A percentile compares a stretch with the other conserved stretches of the same genome.
Evolutionary conservation across 2,113 vertebrate genomes (phyloP).

Genomic region (Pristiophorus japonicus): DNA sequence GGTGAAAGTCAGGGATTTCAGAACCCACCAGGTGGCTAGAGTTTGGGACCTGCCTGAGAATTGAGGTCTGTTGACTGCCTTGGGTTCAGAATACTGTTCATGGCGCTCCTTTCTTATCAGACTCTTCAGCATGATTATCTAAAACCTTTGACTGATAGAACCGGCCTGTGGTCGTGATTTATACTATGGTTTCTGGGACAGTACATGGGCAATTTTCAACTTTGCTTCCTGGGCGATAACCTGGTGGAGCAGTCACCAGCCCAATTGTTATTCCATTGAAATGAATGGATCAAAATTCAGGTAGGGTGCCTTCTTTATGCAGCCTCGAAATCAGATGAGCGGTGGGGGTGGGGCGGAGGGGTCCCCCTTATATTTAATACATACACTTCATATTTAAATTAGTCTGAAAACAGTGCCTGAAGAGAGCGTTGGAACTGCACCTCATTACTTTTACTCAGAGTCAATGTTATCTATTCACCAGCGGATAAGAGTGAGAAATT

Average conservation of each 20-base stretch:
- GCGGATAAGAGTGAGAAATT: background rate
- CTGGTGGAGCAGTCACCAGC: background rate
- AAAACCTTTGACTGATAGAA: background rate
- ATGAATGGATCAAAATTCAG: background rate
- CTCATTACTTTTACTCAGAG: background rate
- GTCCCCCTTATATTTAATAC: background rate
- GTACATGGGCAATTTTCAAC: background rate
- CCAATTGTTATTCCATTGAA: background rate
- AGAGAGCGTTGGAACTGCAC: background rate
- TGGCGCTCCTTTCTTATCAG: background rate
- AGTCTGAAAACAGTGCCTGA: background rate
- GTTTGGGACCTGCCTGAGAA: background rate
- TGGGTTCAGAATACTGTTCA: background rate
- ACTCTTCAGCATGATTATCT: background rate
- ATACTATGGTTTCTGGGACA: background rate
- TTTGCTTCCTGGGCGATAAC: background rate
- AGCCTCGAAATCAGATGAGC: background rate
- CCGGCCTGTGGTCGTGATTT: too few species aligned
- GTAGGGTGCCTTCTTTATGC: background rate
- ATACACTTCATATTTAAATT: background rate
- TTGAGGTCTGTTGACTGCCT: background rate
- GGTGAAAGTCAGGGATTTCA: background rate
- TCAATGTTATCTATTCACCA: background rate
- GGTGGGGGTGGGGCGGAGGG: background rate
- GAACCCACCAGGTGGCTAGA: background rate